Conservation (phyloP, 2,888 invertebrate genomes). For the Chamaedrilus cognettii region DNA sequence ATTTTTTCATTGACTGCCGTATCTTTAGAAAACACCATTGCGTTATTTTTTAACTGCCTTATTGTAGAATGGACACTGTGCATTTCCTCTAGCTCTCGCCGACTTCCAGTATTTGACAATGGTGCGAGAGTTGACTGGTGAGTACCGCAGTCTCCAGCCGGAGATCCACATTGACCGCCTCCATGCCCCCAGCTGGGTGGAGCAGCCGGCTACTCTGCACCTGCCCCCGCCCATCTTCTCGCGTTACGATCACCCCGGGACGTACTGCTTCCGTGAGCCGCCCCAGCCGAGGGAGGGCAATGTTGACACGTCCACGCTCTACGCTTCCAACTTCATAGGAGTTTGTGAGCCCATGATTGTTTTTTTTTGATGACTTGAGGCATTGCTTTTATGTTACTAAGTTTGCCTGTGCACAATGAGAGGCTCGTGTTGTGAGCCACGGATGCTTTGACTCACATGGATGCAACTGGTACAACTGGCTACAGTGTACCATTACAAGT, state of each 20-base stretch:
- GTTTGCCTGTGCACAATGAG: neutral
- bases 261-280: constrained; percentile 51
- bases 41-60: neutral
- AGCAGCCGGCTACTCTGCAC: constrained; percentile 66
- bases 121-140: constrained; percentile 12
- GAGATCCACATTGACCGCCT: constrained; percentile 41
- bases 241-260: constrained; percentile 69
- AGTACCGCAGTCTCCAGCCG: constrained; percentile 42
- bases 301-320: constrained; percentile 35
- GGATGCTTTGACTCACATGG: too few relatives aligned
- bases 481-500: too few relatives aligned
- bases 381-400: neutral
- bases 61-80: neutral
- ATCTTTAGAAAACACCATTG: too few relatives aligned
- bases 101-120: constrained; percentile 93
- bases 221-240: constrained; percentile 79
- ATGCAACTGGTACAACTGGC: too few relatives aligned
- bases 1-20: too few relatives aligned
- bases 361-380: neutral
- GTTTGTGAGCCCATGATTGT: constrained; percentile 40
- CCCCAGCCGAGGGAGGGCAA: constrained; percentile 40
- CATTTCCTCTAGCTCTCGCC: constrained; percentile 76
- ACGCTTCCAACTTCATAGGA: constrained; percentile 43
- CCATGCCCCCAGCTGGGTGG: constrained; percentile 63
- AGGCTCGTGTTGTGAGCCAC: too few relatives aligned